Evolutionary conservation across 2,113 vertebrate genomes (phyloP).

Genomic region (Xiphophorus couchianus): DNA sequence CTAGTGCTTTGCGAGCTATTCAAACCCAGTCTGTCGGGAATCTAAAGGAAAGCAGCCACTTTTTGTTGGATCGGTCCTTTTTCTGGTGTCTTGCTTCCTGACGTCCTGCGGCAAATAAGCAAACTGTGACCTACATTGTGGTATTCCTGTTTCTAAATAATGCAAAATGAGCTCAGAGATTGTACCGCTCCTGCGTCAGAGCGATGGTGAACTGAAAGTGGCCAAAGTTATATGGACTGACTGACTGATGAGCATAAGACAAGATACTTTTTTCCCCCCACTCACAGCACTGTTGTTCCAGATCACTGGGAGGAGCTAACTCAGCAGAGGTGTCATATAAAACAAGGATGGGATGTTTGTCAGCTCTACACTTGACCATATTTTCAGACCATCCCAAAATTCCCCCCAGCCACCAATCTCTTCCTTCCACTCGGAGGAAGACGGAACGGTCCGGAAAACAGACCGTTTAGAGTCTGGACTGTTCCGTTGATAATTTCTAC

Average conservation of each 20-base stretch:
- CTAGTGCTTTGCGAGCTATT: slow-evolving; percentile 49
- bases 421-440: slow-evolving; percentile 38
- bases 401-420: slow-evolving; percentile 18
- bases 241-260: slow-evolving; percentile 23
- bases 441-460: slow-evolving; percentile 32
- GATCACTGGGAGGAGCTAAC: slow-evolving; percentile 50
- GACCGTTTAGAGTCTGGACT: slow-evolving; percentile 44
- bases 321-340: slow-evolving; percentile 60
- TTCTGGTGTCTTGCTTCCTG: slow-evolving; percentile 31
- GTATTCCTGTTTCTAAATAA: slow-evolving; percentile 65
- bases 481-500: slow-evolving; percentile 63
- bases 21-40: slow-evolving; percentile 44
- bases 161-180: slow-evolving; percentile 65
- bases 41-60: slow-evolving; percentile 42
- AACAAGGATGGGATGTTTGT: slow-evolving; percentile 46
- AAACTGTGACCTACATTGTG: slow-evolving; percentile 66
- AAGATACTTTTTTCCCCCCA: slow-evolving; percentile 26
- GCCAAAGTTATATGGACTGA: slow-evolving; percentile 42
- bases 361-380: slow-evolving; percentile 44
- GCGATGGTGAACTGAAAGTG: slow-evolving; percentile 43
- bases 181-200: slow-evolving; percentile 59
- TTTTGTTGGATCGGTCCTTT: slow-evolving; percentile 25
- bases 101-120: slow-evolving; percentile 33
- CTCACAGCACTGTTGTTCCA: slow-evolving; percentile 47
- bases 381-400: slow-evolving; percentile 34